Percentiles rank a stretch among this genome's conserved stretches.
Conservation (phyloP, 2,797 vertebrate genomes). For the Sciurus vulgaris region DNA sequence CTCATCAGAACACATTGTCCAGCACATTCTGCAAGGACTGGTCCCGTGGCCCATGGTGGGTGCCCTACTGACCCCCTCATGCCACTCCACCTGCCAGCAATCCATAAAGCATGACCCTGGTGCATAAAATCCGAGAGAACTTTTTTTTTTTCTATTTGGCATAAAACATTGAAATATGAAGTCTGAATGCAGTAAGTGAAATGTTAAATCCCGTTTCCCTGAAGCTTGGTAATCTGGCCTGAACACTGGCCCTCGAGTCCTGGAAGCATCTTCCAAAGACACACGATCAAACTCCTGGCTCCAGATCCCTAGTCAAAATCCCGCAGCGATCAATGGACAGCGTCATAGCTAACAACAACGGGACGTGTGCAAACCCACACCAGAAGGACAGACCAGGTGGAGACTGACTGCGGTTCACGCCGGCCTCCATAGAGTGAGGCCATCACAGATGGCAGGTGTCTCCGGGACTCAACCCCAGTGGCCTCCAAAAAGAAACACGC, state of each 20-base stretch:
- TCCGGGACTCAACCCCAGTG: background rate
- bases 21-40: background rate
- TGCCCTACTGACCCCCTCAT: background rate
- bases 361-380: background rate
- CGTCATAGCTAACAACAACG: background rate
- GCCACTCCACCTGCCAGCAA: background rate
- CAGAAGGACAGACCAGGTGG: background rate
- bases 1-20: background rate
- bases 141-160: background rate
- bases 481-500: background rate
- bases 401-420: background rate
- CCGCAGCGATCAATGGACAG: background rate
- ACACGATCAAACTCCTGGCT: background rate
- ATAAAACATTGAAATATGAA: conserved; percentile 48
- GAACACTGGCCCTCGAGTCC: background rate
- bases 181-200: conserved; percentile 50
- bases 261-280: conserved; percentile 21
- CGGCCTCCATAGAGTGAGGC: background rate
- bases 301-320: background rate
- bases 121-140: conserved; percentile 41
- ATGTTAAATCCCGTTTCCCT: conserved; percentile 32
- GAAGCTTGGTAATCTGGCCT: background rate
- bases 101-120: background rate
- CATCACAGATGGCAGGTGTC: background rate
- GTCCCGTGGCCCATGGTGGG: background rate